phyloP scores from a whole-genome alignment of 2,113 vertebrate species.

The Pterocles orientalis region DNA sequence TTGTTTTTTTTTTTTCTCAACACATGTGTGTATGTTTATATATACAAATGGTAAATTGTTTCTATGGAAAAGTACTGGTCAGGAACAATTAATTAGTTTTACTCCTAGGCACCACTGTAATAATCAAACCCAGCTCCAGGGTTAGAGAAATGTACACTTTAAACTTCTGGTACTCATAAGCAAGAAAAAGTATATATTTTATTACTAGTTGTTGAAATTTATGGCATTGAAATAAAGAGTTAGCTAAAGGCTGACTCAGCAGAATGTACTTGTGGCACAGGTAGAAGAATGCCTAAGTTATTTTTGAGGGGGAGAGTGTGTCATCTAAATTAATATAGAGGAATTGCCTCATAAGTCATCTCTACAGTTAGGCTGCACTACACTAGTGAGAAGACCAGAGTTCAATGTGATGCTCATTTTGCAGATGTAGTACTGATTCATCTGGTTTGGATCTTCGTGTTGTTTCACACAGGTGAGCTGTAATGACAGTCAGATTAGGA shows the following conservation, averaged over 20 bases:
- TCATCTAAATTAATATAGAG: slow-evolving; percentile 20
- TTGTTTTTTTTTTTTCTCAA: neutral
- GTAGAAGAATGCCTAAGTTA: neutral
- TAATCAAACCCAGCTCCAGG: neutral
- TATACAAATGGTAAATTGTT: neutral
- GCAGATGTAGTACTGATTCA: neutral
- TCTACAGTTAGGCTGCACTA: neutral
- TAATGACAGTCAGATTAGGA: neutral
- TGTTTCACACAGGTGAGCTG: neutral
- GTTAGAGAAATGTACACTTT: neutral
- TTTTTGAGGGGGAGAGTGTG: slow-evolving; percentile 12
- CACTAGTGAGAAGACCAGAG: neutral
- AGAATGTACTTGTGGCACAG: neutral
- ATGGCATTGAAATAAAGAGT: slow-evolving; percentile 2
- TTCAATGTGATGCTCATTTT: slow-evolving; percentile 4
- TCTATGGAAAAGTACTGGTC: neutral
- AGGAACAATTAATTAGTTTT: neutral
- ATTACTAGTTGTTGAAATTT: slow-evolving; percentile 1
- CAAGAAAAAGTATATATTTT: neutral
- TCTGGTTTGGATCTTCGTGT: neutral
- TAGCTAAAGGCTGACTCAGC: slow-evolving; percentile 7
- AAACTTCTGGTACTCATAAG: neutral
- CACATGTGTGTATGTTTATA: accelerated
- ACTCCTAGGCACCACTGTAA: neutral
- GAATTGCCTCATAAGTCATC: slow-evolving; percentile 48